A percentile compares a stretch with the other conserved stretches of the same genome.
Conservation (phyloP, 2,888 invertebrate genomes). For the Protodeltote pygarga region DNA sequence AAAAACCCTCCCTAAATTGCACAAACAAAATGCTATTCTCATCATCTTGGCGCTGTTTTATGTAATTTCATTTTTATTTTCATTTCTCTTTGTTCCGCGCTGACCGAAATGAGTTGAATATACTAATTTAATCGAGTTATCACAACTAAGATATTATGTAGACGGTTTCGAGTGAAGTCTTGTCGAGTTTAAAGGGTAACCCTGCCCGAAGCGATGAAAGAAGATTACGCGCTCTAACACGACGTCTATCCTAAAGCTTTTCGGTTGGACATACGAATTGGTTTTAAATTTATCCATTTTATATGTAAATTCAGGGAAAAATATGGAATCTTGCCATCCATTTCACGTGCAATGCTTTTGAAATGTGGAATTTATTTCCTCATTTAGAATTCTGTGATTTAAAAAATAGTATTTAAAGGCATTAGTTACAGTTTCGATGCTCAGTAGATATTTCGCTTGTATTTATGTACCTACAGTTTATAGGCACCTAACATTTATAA, state of each 20-base stretch:
- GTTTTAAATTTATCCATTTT: conserved; percentile 58
- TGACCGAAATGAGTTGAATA: conserved; percentile 21
- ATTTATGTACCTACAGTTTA: too few relatives aligned
- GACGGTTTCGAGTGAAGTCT: conserved; percentile 20
- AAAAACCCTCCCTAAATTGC: conserved; percentile 10
- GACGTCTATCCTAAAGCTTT: conserved; percentile 57
- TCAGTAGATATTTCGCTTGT: too few relatives aligned
- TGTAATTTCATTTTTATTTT: conserved; percentile 11
- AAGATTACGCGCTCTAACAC: conserved; percentile 58
- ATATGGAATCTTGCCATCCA: conserved; percentile 24
- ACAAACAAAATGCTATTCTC: conserved; percentile 5
- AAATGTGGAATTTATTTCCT: not conserved
- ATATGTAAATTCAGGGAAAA: conserved; percentile 42
- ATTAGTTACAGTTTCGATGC: too few relatives aligned
- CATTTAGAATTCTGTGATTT: conserved; percentile 16
- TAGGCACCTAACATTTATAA: too few relatives aligned
- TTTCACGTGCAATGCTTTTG: conserved; percentile 16
- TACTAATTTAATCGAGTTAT: conserved; percentile 18
- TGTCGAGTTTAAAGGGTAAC: conserved; percentile 45
- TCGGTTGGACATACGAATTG: conserved; percentile 55
- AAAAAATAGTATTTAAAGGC: too few relatives aligned
- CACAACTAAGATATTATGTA: conserved; percentile 15
- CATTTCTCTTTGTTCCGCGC: conserved; percentile 21
- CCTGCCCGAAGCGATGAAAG: conserved; percentile 45
- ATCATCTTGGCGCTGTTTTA: not conserved